Base-by-base conservation (phyloP, 2,113 vertebrate species). In the Vicugna pacos region DNA sequence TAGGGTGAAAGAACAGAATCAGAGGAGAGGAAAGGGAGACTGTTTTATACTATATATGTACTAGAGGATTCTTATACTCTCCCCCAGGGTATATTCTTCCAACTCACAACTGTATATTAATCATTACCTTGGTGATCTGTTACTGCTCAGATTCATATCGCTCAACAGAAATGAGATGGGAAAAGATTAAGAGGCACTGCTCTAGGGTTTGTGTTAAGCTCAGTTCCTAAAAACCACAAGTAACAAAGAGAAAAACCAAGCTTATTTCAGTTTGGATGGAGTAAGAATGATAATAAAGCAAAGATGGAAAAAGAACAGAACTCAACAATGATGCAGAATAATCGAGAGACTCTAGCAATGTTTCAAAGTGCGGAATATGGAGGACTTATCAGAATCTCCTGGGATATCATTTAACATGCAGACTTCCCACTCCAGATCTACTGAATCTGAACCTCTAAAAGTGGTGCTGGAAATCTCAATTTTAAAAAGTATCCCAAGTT, bases 161-260 rank as follows among this genome's bases (percentile, higher is more conserved):
- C 64, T 92, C 30, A 75, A 58, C 67, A 93, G 70, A 96, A 93
- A 0, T 70, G 26, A 93, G 52, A 93, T 72, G 19, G 81, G n/a
- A 70, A 94, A 93, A 91, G 65, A 80, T 64, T 75, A 93, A 89
- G 42, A 91, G 65, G 35, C 17, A 95, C 35, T 80, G 35, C 62
- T 67, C 28, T 73, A 89, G 38, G 69, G 80, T n/a, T 84, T 96
- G 32, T 76, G 58, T 75, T 93, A 77, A 93, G 76, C 28, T 86
- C 32, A 46, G 14, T 80, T 95, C 91, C 81, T 88, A 95, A 91
- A 95, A 91, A 69, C n/a, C 35, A 56, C 10, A 97, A 84, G 50
- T 65, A 79, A 91, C 20, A 80, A 89, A 95, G n/a, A 89, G 56
- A 92, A 94, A 97, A 95, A 46, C 35, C 70, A 87, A 73, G n/a